These are phyloP conservation scores for Lasiurus borealis DNA, from an alignment of 2,113 vertebrate genomes.

Conservation along the genomic window DNA sequence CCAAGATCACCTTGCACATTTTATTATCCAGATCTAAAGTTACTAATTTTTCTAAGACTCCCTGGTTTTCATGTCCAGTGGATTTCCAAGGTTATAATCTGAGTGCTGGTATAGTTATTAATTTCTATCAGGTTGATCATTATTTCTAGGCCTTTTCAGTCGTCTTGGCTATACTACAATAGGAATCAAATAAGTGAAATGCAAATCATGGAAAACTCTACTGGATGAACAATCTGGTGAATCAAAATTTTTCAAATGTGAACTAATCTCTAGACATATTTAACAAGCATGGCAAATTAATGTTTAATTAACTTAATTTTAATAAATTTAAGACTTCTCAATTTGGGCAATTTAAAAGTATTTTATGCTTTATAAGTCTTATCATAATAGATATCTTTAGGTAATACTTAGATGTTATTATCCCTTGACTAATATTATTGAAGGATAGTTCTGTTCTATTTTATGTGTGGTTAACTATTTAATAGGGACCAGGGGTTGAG, in stretches of 20 bases:
- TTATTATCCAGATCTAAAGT: background rate
- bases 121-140: background rate
- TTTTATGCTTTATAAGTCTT: conserved; percentile 26
- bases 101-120: background rate
- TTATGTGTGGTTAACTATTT: background rate
- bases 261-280: background rate
- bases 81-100: background rate
- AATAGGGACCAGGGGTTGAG: background rate
- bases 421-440: conserved; percentile 18
- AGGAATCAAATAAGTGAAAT: background rate
- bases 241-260: background rate
- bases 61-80: background rate
- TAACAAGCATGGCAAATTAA: background rate
- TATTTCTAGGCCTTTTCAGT: background rate
- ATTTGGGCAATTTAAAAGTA: background rate
- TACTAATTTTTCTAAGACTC: background rate
- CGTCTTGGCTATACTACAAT: background rate
- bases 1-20: background rate
- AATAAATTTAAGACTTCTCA: background rate
- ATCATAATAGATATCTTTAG: background rate
- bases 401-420: background rate
- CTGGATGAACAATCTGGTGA: background rate
- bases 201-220: background rate
- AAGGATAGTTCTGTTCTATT: background rate
- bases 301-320: background rate